These are phyloP conservation scores for Epistrophe grossulariae DNA, from an alignment of 2,888 invertebrate genomes.

Conservation along the genomic window DNA sequence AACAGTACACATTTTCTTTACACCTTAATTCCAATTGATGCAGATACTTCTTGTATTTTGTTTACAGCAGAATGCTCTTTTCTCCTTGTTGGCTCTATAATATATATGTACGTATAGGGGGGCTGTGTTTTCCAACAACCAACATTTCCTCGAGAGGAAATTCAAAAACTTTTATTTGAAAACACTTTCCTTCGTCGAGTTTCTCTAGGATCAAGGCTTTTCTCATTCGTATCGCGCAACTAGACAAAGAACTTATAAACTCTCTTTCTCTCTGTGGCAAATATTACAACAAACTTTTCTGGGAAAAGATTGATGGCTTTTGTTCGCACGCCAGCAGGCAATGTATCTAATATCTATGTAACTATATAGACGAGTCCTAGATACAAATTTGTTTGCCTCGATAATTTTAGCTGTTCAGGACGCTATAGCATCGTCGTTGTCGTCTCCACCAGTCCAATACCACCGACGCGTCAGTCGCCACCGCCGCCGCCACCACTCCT, in stretches of 20 bases:
- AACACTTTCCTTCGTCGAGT: slow-evolving; percentile 51
- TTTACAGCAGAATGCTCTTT: neutral
- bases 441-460: neutral
- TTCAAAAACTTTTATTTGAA: slow-evolving; percentile 69
- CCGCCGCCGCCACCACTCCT: neutral
- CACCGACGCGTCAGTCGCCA: neutral
- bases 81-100: neutral
- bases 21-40: neutral
- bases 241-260: slow-evolving; percentile 54
- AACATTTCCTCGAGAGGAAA: slow-evolving; percentile 70
- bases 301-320: slow-evolving; percentile 70
- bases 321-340: slow-evolving; percentile 60
- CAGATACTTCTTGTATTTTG: neutral
- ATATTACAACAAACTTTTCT: slow-evolving; percentile 58
- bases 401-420: slow-evolving; percentile 54
- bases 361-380: slow-evolving; percentile 23
- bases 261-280: slow-evolving; percentile 40
- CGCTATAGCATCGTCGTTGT: neutral
- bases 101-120: slow-evolving; percentile 4
- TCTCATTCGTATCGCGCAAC: neutral
- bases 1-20: neutral
- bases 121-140: slow-evolving; percentile 47
- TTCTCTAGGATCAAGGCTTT: neutral
- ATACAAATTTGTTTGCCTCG: slow-evolving; percentile 62
- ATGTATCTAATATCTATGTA: too few species aligned